These are phyloP conservation scores for Tenthredo notha DNA, from an alignment of 2,888 invertebrate species.

Conservation along the genomic window DNA sequence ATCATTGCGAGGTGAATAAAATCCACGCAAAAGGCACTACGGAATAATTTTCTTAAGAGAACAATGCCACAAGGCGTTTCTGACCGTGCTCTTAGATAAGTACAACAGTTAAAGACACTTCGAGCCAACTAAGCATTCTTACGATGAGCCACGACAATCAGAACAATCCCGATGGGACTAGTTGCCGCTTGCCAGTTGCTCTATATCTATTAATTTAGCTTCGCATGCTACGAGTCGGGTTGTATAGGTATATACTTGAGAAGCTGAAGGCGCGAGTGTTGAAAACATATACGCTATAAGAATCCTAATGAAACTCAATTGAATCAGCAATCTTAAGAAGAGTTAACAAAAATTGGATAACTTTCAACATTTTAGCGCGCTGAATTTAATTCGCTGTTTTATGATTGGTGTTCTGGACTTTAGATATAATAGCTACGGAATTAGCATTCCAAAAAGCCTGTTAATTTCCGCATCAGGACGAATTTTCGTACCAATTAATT, in stretches of 20 bases:
- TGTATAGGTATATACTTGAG: neutral
- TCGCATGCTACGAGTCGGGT: neutral
- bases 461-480: no score
- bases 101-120: slow-evolving; percentile 3
- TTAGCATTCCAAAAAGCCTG: no score
- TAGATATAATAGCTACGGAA: no score
- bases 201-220: neutral
- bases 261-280: no score
- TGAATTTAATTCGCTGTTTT: neutral
- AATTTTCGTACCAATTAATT: neutral
- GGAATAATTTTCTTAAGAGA: neutral
- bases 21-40: neutral
- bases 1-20: neutral
- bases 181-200: neutral
- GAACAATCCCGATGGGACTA: neutral
- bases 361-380: no score
- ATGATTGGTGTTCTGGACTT: neutral
- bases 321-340: no score
- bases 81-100: neutral
- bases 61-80: neutral
- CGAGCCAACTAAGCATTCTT: neutral
- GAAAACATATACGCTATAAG: neutral
- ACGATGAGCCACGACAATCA: neutral
- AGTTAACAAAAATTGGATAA: no score
- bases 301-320: no score